These are phyloP conservation scores for Erythrolamprus reginae DNA, from an alignment of 2,113 vertebrate genomes.

Conservation along the genomic window DNA sequence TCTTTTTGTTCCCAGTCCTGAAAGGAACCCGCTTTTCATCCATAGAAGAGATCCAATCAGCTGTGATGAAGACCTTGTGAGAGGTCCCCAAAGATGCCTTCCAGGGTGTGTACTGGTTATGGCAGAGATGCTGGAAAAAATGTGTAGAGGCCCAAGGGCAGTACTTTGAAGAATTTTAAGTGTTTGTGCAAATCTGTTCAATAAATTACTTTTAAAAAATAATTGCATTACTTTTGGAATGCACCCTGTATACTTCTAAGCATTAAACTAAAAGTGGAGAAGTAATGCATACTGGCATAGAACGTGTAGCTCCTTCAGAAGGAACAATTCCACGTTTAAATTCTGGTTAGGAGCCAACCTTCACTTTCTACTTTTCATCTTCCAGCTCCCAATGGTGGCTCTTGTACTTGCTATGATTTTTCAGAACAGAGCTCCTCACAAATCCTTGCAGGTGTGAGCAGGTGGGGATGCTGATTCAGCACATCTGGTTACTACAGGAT, in stretches of 20 bases:
- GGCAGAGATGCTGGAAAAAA: no score
- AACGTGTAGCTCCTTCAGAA: background rate
- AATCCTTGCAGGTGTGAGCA: background rate
- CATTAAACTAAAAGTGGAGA: background rate
- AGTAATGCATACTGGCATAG: background rate
- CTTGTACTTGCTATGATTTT: background rate
- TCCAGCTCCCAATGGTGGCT: background rate
- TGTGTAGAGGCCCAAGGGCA: no score
- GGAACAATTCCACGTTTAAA: background rate
- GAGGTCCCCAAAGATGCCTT: no score
- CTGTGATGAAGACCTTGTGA: no score
- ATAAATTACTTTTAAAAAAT: no score
- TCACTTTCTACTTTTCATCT: background rate
- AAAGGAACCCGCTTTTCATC: no score
- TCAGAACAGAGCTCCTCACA: background rate
- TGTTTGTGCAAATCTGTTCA: no score
- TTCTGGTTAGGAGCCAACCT: background rate
- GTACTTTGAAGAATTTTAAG: no score
- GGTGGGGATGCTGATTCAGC: background rate
- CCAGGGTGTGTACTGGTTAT: no score
- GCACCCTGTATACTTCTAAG: background rate
- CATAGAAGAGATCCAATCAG: no score
- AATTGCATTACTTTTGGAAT: no score
- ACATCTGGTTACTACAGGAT: background rate
- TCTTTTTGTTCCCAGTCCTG: no score